Conservation (phyloP, 1,140 invertebrate genomes). For the Drosophila nannoptera region DNA sequence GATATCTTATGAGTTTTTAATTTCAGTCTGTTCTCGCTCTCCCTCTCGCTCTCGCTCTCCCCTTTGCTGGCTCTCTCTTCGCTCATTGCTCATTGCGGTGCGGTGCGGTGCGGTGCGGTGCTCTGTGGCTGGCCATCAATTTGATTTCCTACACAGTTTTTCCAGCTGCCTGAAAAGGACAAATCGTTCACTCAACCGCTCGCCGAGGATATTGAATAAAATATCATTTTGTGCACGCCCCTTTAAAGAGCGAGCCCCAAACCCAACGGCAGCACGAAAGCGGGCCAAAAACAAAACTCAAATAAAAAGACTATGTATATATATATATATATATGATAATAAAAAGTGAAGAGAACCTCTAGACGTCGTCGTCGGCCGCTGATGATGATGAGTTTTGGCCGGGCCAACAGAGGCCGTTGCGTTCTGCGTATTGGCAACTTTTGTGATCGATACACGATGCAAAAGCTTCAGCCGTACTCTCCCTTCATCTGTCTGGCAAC, state of each 20-base stretch:
- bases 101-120: not conserved
- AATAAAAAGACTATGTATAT: not conserved
- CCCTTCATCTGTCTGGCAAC: not conserved
- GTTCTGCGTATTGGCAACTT: constrained; percentile 64
- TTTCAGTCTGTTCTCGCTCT: constrained; percentile 60
- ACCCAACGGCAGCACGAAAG: not conserved
- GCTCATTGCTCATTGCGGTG: constrained; percentile 5
- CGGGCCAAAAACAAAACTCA: not conserved
- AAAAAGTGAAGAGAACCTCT: constrained; percentile 15
- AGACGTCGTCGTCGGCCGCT: constrained; percentile 45
- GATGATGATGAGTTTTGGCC: constrained; percentile 60
- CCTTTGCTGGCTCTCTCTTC: constrained; percentile 10
- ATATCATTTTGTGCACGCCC: constrained; percentile 79
- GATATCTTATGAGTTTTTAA: constrained; percentile 80
- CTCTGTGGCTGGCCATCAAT: constrained; percentile 57
- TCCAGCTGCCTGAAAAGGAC: constrained; percentile 73
- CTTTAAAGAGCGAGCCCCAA: constrained; percentile 35
- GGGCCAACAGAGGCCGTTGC: not conserved
- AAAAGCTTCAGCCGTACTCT: constrained; percentile 38
- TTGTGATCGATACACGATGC: constrained; percentile 71
- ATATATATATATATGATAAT: constrained; percentile 4
- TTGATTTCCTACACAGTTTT: constrained; percentile 73
- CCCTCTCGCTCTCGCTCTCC: constrained; percentile 3
- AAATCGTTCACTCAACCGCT: constrained; percentile 62
- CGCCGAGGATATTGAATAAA: constrained; percentile 78